A percentile compares a stretch with the other conserved stretches of the same genome.
Conservation (phyloP, 2,888 invertebrate species). For the Aquatica leii region DNA sequence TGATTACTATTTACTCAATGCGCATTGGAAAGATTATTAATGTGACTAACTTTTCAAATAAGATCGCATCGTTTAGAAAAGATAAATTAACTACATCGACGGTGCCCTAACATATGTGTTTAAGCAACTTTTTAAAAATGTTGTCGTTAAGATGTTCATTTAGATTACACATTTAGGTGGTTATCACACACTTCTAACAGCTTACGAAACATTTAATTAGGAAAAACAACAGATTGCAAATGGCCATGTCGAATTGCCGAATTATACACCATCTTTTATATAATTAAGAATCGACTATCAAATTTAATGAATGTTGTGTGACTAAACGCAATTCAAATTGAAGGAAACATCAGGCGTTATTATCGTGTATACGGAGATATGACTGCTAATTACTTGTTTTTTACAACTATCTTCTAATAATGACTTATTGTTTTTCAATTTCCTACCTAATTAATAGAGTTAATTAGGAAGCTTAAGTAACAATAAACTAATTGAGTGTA, state of each 20-base stretch:
- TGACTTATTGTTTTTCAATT: no score
- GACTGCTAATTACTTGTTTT: no score
- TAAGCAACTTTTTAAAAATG: slow-evolving; percentile 17
- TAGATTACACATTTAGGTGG: slow-evolving; percentile 15
- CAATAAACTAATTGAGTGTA: no score
- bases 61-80: neutral
- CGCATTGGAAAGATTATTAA: slow-evolving; percentile 3
- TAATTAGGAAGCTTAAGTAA: no score
- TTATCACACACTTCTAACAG: neutral
- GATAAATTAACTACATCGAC: slow-evolving; percentile 9
- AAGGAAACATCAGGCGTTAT: neutral
- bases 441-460: no score
- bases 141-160: slow-evolving; percentile 19
- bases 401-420: no score
- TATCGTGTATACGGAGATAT: no score
- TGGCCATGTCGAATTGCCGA: slow-evolving; percentile 1
- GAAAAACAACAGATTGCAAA: slow-evolving; percentile 15
- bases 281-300: neutral
- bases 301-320: neutral
- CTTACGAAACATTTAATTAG: slow-evolving; percentile 11
- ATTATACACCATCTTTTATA: neutral
- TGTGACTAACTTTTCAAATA: no score
- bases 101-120: slow-evolving; percentile 15
- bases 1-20: slow-evolving; percentile 22
- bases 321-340: neutral